A percentile compares a stretch with the other conserved stretches of the same genome.
Conservation (phyloP, 2,797 vertebrate genomes). For the Mallotus villosus region DNA sequence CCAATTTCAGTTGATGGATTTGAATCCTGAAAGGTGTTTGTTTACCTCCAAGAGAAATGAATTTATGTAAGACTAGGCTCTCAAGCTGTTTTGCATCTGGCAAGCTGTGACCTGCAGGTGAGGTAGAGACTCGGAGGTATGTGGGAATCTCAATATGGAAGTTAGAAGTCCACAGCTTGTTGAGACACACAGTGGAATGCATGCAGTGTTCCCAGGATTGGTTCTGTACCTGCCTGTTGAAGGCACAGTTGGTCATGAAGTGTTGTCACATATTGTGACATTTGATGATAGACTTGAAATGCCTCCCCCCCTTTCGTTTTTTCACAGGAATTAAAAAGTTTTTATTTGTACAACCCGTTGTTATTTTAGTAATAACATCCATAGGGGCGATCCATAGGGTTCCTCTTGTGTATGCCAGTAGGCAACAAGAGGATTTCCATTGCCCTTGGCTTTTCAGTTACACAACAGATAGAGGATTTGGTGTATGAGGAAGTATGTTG, state of each 20-base stretch:
- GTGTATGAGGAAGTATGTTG: conserved; percentile 31
- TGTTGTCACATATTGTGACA: background rate
- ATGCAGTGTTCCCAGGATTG: conserved; percentile 47
- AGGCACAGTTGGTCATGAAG: background rate
- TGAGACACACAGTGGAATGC: conserved; percentile 72
- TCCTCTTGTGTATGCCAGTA: background rate
- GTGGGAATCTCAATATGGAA: conserved; percentile 53
- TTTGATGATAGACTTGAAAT: background rate
- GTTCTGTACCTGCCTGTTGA: conserved; percentile 31
- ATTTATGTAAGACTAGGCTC: conserved; percentile 49
- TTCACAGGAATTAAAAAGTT: background rate
- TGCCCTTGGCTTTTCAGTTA: background rate
- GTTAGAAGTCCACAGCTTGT: conserved; percentile 57
- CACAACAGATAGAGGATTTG: background rate
- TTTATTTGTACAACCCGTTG: background rate
- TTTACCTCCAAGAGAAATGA: conserved; percentile 38
- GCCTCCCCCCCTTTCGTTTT: background rate
- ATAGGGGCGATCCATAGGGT: background rate
- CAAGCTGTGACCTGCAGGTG: conserved; percentile 68
- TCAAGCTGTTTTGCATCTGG: conserved; percentile 48
- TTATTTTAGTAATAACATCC: background rate
- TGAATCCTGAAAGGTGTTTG: conserved; percentile 41
- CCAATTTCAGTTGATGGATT: conserved; percentile 39
- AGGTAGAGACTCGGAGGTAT: conserved; percentile 58
- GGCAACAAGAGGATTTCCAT: background rate